These are phyloP conservation scores for Pogonus chalceus DNA, from an alignment of 1,140 invertebrate genomes.

Conservation along the genomic window DNA sequence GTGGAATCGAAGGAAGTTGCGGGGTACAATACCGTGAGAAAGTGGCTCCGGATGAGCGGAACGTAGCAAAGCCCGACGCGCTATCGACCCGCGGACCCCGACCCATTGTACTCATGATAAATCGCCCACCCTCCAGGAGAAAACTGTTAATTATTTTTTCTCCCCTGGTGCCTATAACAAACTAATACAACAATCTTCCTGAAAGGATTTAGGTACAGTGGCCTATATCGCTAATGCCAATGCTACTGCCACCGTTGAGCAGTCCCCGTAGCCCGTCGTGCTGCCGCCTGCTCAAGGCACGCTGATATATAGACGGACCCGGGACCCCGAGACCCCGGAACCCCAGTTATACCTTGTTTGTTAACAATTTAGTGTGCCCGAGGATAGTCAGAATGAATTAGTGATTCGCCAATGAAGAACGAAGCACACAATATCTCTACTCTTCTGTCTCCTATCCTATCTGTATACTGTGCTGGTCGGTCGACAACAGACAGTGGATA, in stretches of 20 bases:
- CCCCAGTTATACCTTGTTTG: conserved; percentile 1
- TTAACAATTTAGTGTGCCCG: not conserved
- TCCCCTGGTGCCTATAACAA: conserved; percentile 4
- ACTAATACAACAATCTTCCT: conserved; percentile 4
- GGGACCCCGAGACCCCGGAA: too few species aligned
- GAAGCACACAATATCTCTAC: not conserved
- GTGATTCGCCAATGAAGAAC: not conserved
- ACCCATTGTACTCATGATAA: not conserved
- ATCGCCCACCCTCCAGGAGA: not conserved
- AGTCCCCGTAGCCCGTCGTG: too few species aligned
- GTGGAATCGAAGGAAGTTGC: too few species aligned
- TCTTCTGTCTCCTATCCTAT: too few species aligned
- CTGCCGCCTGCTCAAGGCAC: too few species aligned
- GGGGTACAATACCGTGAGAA: too few species aligned
- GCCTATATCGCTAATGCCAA: not conserved
- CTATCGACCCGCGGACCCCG: not conserved
- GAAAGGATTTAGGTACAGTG: not conserved
- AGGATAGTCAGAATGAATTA: not conserved
- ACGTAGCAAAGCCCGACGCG: too few species aligned
- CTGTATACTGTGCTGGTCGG: too few species aligned
- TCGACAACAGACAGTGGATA: too few species aligned
- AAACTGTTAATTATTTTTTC: conserved; percentile 8
- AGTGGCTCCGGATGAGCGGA: too few species aligned
- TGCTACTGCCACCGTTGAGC: too few species aligned
- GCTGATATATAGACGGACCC: not conserved